A percentile compares a stretch with the other conserved stretches of the same genome.
Evolutionary conservation across 2,888 invertebrate genomes (phyloP).

Genomic region (Lathronympha strigana): DNA sequence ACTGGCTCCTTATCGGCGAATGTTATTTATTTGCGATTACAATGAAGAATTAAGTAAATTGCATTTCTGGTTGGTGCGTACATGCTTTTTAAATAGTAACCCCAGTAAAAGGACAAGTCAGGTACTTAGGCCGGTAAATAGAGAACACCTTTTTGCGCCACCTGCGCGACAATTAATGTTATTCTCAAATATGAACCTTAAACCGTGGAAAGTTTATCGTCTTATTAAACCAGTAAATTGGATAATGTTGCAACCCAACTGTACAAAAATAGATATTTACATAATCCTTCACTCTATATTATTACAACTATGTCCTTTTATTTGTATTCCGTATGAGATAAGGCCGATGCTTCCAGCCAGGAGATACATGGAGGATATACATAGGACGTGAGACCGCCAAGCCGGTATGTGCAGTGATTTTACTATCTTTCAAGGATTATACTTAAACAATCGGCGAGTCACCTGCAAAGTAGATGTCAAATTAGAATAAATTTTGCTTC

Average conservation of each 20-base stretch:
- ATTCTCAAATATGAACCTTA: neutral
- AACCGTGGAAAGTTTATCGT: neutral
- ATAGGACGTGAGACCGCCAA: slow-evolving; percentile 64
- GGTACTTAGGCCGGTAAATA: no score
- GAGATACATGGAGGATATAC: slow-evolving; percentile 45
- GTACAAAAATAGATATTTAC: neutral
- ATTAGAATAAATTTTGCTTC: slow-evolving; percentile 82
- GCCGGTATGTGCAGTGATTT: slow-evolving; percentile 77
- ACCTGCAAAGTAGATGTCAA: slow-evolving; percentile 83
- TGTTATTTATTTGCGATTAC: no score
- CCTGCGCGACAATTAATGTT: neutral
- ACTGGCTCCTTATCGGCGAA: no score
- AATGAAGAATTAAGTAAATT: no score
- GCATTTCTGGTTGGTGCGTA: no score
- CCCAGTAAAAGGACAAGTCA: neutral
- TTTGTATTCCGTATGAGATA: slow-evolving; percentile 26
- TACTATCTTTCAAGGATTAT: slow-evolving; percentile 73
- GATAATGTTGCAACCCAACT: neutral
- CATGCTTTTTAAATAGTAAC: no score
- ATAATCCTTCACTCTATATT: neutral
- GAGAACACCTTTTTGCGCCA: neutral
- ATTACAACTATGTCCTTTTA: neutral
- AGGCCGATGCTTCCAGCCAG: slow-evolving; percentile 54
- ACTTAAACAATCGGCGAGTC: slow-evolving; percentile 82
- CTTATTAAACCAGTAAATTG: neutral